Conservation (phyloP, 2,113 vertebrate species). For the Sitta europaea region DNA sequence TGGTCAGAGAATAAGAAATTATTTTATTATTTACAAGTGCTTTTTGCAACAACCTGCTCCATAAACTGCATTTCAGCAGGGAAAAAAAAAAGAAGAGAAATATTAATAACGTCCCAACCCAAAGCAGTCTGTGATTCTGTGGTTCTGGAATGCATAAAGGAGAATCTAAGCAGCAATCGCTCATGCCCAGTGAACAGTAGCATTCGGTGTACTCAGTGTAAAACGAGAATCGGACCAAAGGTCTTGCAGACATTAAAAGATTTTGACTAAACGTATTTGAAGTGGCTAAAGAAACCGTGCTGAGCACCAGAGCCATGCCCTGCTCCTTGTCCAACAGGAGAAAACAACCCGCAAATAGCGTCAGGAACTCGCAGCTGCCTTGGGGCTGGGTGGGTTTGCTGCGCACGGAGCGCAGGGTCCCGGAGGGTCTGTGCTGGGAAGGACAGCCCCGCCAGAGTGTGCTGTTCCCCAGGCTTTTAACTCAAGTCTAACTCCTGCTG, state of each 20-base stretch:
- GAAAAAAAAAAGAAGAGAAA: background rate
- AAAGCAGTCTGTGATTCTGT: background rate
- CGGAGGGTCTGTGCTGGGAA: background rate
- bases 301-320: background rate
- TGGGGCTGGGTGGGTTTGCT: background rate
- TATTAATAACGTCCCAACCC: background rate
- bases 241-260: background rate
- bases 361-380: background rate
- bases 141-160: background rate
- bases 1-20: too few relatives aligned
- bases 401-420: background rate
- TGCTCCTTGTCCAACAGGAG: fast-evolving
- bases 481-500: background rate
- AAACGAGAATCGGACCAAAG: background rate
- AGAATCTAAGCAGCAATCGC: background rate
- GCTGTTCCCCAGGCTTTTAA: background rate
- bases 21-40: too few relatives aligned
- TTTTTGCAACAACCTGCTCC: background rate
- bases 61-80: background rate
- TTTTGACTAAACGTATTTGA: background rate
- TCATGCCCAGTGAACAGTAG: background rate
- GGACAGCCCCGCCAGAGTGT: background rate
- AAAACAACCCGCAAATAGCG: background rate
- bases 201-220: background rate
- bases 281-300: background rate